Evolutionary conservation across 1,140 invertebrate genomes (phyloP).

Genomic region (Chlorops oryzae): DNA sequence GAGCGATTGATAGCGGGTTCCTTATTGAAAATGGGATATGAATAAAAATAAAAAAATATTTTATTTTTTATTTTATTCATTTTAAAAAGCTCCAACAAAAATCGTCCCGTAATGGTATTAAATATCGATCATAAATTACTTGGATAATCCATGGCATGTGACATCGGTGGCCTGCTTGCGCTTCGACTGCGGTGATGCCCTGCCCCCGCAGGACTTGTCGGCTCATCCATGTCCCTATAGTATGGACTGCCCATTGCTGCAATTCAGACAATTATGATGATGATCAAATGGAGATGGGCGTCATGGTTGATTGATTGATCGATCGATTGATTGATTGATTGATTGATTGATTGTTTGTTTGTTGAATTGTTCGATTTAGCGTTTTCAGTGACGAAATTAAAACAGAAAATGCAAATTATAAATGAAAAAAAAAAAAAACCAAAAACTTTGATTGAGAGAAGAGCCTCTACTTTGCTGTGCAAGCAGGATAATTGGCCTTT

Average conservation of each 20-base stretch:
- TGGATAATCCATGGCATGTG: constrained; percentile 50
- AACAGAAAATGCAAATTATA: no score
- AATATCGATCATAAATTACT: constrained; percentile 27
- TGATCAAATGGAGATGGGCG: constrained; percentile 51
- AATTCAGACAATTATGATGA: constrained; percentile 52
- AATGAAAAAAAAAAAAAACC: no score
- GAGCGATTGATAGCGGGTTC: constrained; percentile 66
- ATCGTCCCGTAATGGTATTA: no score
- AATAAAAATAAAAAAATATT: not conserved
- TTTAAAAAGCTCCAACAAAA: no score
- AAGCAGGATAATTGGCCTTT: no score
- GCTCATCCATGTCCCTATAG: constrained; percentile 67
- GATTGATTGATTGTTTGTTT: no score
- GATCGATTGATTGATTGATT: no score
- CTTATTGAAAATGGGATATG: constrained; percentile 15
- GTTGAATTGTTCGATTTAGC: no score
- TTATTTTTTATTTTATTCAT: not conserved
- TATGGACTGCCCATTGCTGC: constrained; percentile 58
- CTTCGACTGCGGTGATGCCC: constrained; percentile 59
- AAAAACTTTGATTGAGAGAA: no score
- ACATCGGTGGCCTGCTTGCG: constrained; percentile 54
- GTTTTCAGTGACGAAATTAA: no score
- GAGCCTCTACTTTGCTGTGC: no score
- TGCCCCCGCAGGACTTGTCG: constrained; percentile 64
- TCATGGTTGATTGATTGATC: no score